Conservation (phyloP, 1,140 invertebrate species). For the Scaptomyza pallida region DNA sequence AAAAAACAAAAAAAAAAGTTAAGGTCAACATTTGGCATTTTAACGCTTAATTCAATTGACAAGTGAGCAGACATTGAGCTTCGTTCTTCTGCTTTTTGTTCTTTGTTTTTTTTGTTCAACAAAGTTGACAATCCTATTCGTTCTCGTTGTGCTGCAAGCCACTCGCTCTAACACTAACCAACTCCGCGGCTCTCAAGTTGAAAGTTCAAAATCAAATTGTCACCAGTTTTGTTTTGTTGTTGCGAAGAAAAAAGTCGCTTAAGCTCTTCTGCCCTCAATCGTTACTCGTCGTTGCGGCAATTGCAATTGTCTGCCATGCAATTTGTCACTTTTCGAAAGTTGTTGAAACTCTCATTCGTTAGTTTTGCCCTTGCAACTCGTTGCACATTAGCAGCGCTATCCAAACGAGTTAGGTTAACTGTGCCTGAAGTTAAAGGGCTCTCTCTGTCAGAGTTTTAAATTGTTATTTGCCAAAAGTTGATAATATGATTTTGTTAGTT, state of each 20-base stretch:
- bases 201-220: not conserved
- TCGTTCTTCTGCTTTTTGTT: too few species aligned
- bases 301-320: not conserved
- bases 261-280: not conserved
- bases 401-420: not conserved
- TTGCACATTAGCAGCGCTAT: not conserved
- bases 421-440: not conserved
- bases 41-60: conserved; percentile 47
- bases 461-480: not conserved
- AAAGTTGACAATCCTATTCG: conserved; percentile 3
- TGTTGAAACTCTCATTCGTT: not conserved
- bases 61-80: conserved; percentile 31
- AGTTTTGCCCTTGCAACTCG: not conserved
- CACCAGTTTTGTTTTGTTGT: not conserved
- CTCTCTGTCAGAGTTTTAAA: not conserved
- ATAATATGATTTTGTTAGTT: not conserved
- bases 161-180: not conserved
- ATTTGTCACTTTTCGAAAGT: not conserved
- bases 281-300: not conserved
- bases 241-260: not conserved
- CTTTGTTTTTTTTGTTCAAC: too few species aligned
- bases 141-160: not conserved
- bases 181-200: not conserved
- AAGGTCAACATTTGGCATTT: conserved; percentile 77
- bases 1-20: conserved; percentile 10